Conservation (phyloP, 2,113 vertebrate genomes). For the Craseonycteris thonglongyai region DNA sequence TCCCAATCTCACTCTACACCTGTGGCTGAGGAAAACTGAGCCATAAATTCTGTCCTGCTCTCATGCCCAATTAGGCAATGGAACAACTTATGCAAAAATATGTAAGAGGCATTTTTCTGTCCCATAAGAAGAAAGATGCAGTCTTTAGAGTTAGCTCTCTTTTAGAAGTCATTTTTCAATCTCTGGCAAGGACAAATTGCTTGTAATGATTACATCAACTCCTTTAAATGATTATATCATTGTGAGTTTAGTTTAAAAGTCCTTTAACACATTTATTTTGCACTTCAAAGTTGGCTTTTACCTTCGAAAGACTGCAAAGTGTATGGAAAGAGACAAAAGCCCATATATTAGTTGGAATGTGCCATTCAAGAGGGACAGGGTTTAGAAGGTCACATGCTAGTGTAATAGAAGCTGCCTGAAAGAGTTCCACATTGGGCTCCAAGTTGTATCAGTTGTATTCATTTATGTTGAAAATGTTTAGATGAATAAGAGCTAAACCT, state of each 20-base stretch:
- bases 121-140: conserved; percentile 49
- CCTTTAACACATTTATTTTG: conserved; percentile 70
- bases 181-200: conserved; percentile 71
- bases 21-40: conserved; percentile 70
- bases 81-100: conserved; percentile 73
- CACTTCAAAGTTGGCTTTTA: conserved; percentile 68
- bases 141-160: conserved; percentile 19
- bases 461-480: not conserved
- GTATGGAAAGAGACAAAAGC: conserved; percentile 41
- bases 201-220: conserved; percentile 72
- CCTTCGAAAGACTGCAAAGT: conserved; percentile 32
- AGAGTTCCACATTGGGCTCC: not conserved
- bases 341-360: not conserved
- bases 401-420: conserved; percentile 10
- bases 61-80: conserved; percentile 74
- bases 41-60: conserved; percentile 70
- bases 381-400: conserved; percentile 27
- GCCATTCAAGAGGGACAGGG: not conserved
- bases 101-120: conserved; percentile 56
- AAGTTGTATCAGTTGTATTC: not conserved
- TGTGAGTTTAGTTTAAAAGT: conserved; percentile 65
- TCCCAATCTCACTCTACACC: conserved; percentile 68
- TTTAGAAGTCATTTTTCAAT: conserved; percentile 70
- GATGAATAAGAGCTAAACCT: not conserved
- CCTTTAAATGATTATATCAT: conserved; percentile 69